Base-by-base conservation (phyloP, 1,140 invertebrate genomes). In the Nomia melanderi region DNA sequence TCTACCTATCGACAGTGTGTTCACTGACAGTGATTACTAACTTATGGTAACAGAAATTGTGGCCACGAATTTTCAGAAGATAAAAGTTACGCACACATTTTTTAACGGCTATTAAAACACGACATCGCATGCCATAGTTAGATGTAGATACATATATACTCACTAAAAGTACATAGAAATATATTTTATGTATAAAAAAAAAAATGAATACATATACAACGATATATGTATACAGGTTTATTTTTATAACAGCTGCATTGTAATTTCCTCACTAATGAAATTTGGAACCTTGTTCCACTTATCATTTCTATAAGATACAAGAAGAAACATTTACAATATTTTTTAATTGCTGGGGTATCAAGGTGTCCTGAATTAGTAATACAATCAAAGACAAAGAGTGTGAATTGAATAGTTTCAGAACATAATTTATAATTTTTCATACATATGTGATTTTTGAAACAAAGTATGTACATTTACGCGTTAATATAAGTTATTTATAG, bases 181-280 rank as follows among this genome's bases (percentile, higher is more conserved):
- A 41, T 76, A 60, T 77, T 76, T 53, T 77, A 62, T 33, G 31
- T 77, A 69, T 60, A 17, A n/a, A 60, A 60, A n/a, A 60, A 60
- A 60, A 29, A 39, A 62, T 69, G 29, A 23, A 23, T 62, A 62
- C 47, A 62, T 53, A 53, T 17, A 62, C 23, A 39, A 53, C 25
- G 33, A 39, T 54, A 53, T 27, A 47, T 50, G 41, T 65, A 31
- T 65, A 27, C 23, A 33, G 50, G 65, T 63, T 64, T 78, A 60
- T 66, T 83, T 60, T 82, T 78, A 54, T 62, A 75, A 66, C 66
- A 29, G 36, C 23, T 69, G 57, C 39, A 67, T 62, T 81, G 33
- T 73, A 72, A 67, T 59, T 67, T 66, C 31, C 57, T n/a, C 47
- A 59, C 53, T 27, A 75, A 69, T 44, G 64, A 31, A 36, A 67